These are phyloP conservation scores for Eupithecia abbreviata DNA, from an alignment of 2,888 invertebrate genomes.

Conservation along the genomic window DNA sequence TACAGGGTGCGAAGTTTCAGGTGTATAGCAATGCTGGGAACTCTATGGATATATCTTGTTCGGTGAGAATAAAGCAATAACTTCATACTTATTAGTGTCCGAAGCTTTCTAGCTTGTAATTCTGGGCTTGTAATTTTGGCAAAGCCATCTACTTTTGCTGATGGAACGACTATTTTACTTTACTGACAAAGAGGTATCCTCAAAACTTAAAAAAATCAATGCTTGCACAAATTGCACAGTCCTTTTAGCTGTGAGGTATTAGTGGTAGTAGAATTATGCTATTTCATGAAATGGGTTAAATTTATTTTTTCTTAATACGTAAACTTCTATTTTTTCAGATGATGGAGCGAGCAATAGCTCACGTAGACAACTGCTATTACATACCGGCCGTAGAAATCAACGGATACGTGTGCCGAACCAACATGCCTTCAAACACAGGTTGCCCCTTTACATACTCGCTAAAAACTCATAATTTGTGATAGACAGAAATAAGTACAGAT, in stretches of 20 bases:
- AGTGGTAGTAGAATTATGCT: not conserved
- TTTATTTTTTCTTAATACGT: too few species aligned
- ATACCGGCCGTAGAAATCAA: conserved; percentile 88
- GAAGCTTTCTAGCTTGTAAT: not conserved
- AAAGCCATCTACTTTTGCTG: not conserved
- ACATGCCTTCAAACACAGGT: conserved; percentile 92
- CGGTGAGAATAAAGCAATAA: conserved; percentile 72
- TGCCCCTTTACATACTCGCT: not conserved
- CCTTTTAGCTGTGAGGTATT: not conserved
- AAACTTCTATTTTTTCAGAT: conserved; percentile 79
- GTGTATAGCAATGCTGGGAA: conserved; percentile 90
- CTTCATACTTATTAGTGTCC: not conserved
- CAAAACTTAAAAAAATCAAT: not conserved
- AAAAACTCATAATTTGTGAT: not conserved
- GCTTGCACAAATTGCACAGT: not conserved
- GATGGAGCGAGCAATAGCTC: conserved; percentile 90
- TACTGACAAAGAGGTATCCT: not conserved
- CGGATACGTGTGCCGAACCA: conserved; percentile 92
- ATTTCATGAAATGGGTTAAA: not conserved
- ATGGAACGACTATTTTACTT: not conserved
- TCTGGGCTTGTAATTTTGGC: not conserved
- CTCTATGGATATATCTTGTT: conserved; percentile 87
- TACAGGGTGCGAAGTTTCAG: conserved; percentile 85
- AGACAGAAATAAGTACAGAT: not conserved
- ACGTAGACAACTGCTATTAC: conserved; percentile 92